Conservation (phyloP, 2,888 invertebrate species). For the Cistogaster globosa region DNA sequence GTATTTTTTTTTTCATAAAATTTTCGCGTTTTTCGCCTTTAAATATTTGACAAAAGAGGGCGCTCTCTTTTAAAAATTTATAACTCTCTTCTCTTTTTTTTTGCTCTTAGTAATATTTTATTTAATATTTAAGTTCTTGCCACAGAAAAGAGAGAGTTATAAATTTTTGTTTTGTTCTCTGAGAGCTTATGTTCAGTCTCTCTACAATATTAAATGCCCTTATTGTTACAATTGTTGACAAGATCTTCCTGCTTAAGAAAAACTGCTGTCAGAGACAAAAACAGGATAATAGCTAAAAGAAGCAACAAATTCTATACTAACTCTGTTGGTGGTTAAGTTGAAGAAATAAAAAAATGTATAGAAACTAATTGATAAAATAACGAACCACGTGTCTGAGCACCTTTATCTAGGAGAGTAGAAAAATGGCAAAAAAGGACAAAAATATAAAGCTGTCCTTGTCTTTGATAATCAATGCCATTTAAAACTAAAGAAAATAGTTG, state of each 20-base stretch:
- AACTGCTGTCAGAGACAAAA: constrained; percentile 13
- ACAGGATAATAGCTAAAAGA: constrained; percentile 19
- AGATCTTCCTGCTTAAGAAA: constrained; percentile 60
- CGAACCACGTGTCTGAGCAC: constrained; percentile 63
- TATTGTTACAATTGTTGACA: constrained; percentile 66
- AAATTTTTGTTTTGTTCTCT: background rate
- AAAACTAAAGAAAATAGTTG: background rate
- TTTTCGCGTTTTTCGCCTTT: background rate
- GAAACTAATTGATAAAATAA: constrained; percentile 3
- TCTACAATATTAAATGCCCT: constrained; percentile 26
- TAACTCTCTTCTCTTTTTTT: background rate
- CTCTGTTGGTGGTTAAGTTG: constrained; percentile 30
- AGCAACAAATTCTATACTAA: constrained; percentile 13
- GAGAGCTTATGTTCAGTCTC: constrained; percentile 2
- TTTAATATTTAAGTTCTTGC: no score
- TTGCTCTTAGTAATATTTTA: background rate
- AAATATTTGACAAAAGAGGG: background rate
- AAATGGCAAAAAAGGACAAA: background rate
- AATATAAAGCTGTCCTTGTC: background rate
- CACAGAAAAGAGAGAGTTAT: no score
- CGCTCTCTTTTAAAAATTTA: background rate
- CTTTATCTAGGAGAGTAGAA: constrained; percentile 36
- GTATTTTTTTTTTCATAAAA: background rate
- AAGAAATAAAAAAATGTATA: constrained; percentile 17
- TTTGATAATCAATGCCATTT: background rate